Evolutionary conservation across 2,888 invertebrate genomes (phyloP).

Genomic region (Melieria crassipennis): DNA sequence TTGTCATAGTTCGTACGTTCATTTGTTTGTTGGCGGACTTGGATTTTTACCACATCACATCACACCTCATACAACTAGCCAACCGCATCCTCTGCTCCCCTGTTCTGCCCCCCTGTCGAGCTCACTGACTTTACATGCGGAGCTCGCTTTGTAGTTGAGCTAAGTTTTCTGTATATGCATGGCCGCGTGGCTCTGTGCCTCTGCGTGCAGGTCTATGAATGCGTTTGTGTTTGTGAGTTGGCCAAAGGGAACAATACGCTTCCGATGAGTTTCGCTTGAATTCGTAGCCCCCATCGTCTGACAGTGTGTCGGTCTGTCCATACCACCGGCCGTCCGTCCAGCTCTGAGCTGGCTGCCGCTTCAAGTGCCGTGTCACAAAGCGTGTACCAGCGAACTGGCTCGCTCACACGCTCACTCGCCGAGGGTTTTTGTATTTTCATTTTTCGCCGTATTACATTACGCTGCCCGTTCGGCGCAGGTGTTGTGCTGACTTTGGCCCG

Average conservation of each 20-base stretch:
- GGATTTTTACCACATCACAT: neutral
- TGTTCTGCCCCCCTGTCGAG: neutral
- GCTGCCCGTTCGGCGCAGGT: no score
- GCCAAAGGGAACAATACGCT: neutral
- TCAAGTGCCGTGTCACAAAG: neutral
- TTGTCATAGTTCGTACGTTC: neutral
- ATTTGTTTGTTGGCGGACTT: neutral
- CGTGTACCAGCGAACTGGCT: neutral
- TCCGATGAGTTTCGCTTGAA: constrained; percentile 7
- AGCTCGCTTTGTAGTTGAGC: no score
- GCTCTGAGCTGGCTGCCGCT: no score
- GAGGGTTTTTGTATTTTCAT: neutral
- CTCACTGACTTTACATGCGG: no score
- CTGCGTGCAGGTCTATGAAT: neutral
- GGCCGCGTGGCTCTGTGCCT: neutral
- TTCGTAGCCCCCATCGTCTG: neutral
- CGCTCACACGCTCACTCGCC: neutral
- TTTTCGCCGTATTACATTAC: neutral
- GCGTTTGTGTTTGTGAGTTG: constrained; percentile 3
- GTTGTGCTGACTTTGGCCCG: no score
- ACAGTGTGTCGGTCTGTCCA: no score
- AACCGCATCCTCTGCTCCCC: neutral
- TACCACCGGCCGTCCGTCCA: no score
- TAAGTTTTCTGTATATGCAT: neutral
- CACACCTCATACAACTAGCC: neutral